Evolutionary conservation across 2,797 vertebrate species (phyloP).

Genomic region (Neostethus bicornis): DNA sequence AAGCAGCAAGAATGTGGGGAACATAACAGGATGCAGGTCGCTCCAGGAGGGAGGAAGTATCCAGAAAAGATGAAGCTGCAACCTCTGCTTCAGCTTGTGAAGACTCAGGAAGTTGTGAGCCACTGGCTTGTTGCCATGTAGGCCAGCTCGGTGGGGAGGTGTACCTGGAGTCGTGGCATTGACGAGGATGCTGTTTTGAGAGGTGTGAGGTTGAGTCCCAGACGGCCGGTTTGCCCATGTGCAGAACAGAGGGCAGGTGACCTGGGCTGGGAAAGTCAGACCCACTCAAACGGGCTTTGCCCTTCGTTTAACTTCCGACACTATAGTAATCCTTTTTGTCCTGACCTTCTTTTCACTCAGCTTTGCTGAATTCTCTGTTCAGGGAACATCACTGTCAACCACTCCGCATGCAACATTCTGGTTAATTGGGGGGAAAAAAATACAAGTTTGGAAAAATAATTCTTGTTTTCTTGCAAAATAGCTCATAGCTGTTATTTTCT

Average conservation of each 20-base stretch:
- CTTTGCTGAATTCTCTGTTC: conserved; percentile 12
- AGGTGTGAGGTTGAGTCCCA: conserved; percentile 35
- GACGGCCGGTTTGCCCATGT: conserved; percentile 5
- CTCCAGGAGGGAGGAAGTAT: conserved; percentile 45
- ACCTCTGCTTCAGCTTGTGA: conserved; percentile 41
- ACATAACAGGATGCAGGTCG: conserved; percentile 42
- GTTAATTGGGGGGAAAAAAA: background rate
- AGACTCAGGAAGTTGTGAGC: conserved; percentile 11
- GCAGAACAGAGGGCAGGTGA: conserved; percentile 31
- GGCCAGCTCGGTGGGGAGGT: conserved; percentile 8
- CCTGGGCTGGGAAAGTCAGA: conserved; percentile 38
- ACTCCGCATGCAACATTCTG: background rate
- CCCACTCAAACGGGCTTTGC: conserved; percentile 18
- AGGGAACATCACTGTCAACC: background rate
- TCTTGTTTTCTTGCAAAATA: conserved; percentile 8
- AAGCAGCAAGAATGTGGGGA: conserved; percentile 55
- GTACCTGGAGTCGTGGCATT: conserved; percentile 1
- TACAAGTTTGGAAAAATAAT: conserved; percentile 25
- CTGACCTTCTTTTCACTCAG: background rate
- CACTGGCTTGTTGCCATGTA: conserved; percentile 28
- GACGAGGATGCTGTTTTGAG: conserved; percentile 24
- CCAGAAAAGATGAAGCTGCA: conserved; percentile 49
- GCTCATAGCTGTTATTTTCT: conserved; percentile 34
- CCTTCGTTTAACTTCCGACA: conserved; percentile 32
- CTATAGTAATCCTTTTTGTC: conserved; percentile 14